Evolutionary conservation across 2,797 vertebrate species (phyloP).

Genomic region (Emys orbicularis): DNA sequence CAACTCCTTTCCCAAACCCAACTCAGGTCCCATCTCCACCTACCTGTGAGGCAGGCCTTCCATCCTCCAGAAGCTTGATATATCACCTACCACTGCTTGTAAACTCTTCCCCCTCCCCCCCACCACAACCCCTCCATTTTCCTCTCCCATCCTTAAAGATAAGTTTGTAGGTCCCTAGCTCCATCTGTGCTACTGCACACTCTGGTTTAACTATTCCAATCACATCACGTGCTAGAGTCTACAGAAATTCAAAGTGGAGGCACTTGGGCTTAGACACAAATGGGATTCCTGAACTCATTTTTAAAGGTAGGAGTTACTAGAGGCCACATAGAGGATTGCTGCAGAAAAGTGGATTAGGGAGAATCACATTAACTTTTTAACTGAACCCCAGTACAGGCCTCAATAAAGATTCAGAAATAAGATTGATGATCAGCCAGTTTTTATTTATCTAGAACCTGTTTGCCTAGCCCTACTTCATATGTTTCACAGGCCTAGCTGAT

Average conservation of each 20-base stretch:
- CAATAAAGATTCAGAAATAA: background rate
- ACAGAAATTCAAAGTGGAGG: background rate
- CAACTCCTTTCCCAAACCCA: background rate
- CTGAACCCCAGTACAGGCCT: background rate
- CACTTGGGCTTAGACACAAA: background rate
- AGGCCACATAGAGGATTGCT: no score
- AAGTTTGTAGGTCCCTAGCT: background rate
- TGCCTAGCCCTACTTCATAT: background rate
- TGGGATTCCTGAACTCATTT: background rate
- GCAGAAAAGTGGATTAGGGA: background rate
- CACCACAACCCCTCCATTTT: background rate
- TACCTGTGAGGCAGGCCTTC: background rate
- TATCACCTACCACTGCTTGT: background rate
- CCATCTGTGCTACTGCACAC: background rate
- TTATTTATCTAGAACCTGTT: background rate
- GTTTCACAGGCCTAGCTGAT: background rate
- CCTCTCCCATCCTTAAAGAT: background rate
- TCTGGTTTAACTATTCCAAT: background rate
- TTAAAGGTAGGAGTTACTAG: background rate
- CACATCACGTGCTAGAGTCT: background rate
- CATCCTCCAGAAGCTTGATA: background rate
- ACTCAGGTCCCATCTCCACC: background rate
- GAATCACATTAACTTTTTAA: background rate
- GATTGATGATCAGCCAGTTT: background rate
- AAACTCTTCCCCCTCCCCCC: background rate